Evolutionary conservation across 2,797 vertebrate genomes (phyloP).

Genomic region (Centroberyx gerrardi): DNA sequence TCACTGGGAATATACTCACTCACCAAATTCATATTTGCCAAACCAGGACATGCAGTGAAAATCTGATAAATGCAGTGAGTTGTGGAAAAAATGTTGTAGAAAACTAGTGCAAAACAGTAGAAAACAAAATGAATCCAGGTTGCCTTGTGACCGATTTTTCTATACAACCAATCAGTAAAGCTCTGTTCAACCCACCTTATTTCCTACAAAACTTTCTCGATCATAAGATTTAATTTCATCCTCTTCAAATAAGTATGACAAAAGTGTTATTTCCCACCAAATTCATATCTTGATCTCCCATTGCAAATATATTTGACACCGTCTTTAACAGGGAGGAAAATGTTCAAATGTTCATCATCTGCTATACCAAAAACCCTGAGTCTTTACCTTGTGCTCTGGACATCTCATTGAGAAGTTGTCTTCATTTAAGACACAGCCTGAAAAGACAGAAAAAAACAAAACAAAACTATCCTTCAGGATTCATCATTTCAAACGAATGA

Average conservation of each 20-base stretch:
- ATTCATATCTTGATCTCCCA: too few relatives aligned
- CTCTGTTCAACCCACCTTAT: conserved; percentile 8
- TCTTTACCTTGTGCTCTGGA: conserved; percentile 83
- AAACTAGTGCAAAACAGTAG: conserved; percentile 71
- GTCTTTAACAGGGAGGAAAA: too few relatives aligned
- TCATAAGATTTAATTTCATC: too few relatives aligned
- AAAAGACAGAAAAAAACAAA: conserved; percentile 15
- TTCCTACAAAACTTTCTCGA: too few relatives aligned
- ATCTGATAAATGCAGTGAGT: neutral
- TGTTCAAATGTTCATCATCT: too few relatives aligned
- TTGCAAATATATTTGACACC: too few relatives aligned
- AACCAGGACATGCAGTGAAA: neutral
- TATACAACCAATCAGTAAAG: conserved; percentile 56
- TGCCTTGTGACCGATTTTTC: conserved; percentile 39
- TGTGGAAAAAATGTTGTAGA: conserved; percentile 20
- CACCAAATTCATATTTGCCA: neutral
- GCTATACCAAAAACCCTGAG: too few relatives aligned
- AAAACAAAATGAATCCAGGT: conserved; percentile 39
- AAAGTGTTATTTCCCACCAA: too few relatives aligned
- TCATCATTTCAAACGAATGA: neutral
- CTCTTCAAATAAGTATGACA: too few relatives aligned
- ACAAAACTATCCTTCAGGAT: neutral
- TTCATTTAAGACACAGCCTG: conserved; percentile 82
- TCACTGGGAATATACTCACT: neutral
- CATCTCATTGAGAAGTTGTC: conserved; percentile 88